Evolutionary conservation across 2,888 invertebrate genomes (phyloP), one percentile per base, ranked within the genome.

Genomic region (Lomographa bimaculata): DNA sequence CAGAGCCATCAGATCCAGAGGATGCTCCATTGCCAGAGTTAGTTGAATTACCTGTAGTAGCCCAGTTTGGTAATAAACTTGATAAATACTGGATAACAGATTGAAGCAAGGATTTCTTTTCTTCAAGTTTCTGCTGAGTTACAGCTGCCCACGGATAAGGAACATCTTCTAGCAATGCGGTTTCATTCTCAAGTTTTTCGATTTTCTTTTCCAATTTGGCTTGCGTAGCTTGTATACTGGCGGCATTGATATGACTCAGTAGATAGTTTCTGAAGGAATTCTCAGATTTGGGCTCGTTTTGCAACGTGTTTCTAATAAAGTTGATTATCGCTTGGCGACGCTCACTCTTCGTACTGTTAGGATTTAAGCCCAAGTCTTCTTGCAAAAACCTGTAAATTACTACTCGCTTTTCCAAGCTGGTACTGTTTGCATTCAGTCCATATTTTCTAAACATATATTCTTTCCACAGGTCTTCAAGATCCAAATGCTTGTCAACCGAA

Each of bases 381-480:
- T 71, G 59, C 24, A 81, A 54, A 49, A 81, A 87, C 42, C 50
- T 73, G 14, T 71, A 64, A 1, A 84, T 33, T 0, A 75, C 82
- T 17, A 64, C 59, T 46, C 75, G 69, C 46, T 73, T 83, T 38
- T 81, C 80, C 18, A 79, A 45, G 6, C 66, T 59, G 1, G 74
- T 73, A 39, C 81, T 87, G 9, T 57, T 50, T 16, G 54, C 48
- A 21, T 64, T 66, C 37, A 87, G 61, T 5, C 77, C 79, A 49
- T 83, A 83, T 49, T 81, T 82, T 14, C 69, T 50, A 46, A 79
- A 85, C 5, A 87, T 67, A 29, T 81, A 75, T 26, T 61, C 66
- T 53, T 79, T 79, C 80, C 82, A 87, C 27, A 87, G 56, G 28
- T 84, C 80, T 57, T 81, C 79, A n/a, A 87, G 51, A 27, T 86